Evolutionary conservation across 2,797 vertebrate genomes (phyloP).

Genomic region (Oreochromis grahami): DNA sequence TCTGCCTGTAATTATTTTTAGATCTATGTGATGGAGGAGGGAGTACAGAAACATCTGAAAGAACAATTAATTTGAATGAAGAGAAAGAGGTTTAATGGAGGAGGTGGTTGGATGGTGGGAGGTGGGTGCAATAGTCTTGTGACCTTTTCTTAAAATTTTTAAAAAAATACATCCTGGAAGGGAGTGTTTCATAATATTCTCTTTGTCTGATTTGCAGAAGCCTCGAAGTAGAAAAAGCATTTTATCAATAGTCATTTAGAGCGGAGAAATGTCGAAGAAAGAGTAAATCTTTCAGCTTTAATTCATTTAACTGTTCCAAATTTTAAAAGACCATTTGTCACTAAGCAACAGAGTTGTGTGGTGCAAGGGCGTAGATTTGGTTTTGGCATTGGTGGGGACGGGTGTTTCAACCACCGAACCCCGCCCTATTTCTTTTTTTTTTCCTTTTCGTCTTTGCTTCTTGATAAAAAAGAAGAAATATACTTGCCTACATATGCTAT

Average conservation of each 20-base stretch:
- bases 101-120: background rate
- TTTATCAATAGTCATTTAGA: background rate
- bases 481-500: too few species aligned
- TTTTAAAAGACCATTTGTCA: background rate
- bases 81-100: background rate
- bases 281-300: background rate
- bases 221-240: background rate
- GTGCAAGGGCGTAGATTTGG: too few species aligned
- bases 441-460: too few species aligned
- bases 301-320: background rate
- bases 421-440: too few species aligned
- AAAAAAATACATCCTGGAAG: background rate
- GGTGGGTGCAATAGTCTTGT: background rate
- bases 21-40: slow-evolving; percentile 21
- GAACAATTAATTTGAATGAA: slow-evolving; percentile 23
- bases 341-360: background rate
- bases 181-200: background rate
- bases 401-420: too few species aligned
- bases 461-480: too few species aligned
- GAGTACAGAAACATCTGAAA: slow-evolving; percentile 43
- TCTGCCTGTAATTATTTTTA: slow-evolving; percentile 34
- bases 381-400: too few species aligned
- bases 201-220: background rate
- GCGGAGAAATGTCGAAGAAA: background rate
- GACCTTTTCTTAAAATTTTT: background rate